Evolutionary conservation across 2,888 invertebrate species (phyloP).

Genomic region (Orthosia cruda): DNA sequence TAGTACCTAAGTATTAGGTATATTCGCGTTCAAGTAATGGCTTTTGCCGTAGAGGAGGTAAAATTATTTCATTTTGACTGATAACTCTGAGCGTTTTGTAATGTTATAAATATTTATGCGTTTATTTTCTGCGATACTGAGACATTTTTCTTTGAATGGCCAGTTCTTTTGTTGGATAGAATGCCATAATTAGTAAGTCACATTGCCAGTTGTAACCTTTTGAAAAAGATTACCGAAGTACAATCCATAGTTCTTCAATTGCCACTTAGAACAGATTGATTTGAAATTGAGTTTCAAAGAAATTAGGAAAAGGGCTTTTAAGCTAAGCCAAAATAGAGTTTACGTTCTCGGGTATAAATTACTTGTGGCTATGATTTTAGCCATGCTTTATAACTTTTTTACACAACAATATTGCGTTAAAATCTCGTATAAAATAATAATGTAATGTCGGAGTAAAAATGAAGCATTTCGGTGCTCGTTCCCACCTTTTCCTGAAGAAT

Average conservation of each 20-base stretch:
- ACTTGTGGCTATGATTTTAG: neutral
- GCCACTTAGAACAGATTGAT: conserved; percentile 32
- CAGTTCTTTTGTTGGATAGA: neutral
- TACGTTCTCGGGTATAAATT: conserved; percentile 13
- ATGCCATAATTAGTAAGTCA: too few relatives aligned
- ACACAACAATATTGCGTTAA: conserved; percentile 19
- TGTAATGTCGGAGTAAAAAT: conserved; percentile 10
- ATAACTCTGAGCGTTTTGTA: neutral
- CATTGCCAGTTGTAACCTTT: neutral
- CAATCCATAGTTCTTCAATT: neutral
- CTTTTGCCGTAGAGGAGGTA: neutral
- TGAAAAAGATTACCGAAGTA: neutral
- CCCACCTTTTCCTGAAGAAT: conserved; percentile 13
- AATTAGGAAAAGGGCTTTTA: conserved; percentile 17
- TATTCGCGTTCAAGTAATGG: neutral
- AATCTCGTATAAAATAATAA: conserved; percentile 30
- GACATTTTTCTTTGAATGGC: neutral
- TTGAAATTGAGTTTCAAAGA: conserved; percentile 34
- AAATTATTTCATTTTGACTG: neutral
- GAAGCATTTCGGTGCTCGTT: conserved; percentile 15
- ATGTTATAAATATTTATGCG: neutral
- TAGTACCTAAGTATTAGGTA: neutral
- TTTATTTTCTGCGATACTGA: neutral
- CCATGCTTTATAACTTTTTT: conserved; percentile 1
- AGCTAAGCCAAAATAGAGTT: conserved; percentile 5